Base-by-base conservation (phyloP, 2,888 invertebrate species). In the Eupithecia inturbata region DNA sequence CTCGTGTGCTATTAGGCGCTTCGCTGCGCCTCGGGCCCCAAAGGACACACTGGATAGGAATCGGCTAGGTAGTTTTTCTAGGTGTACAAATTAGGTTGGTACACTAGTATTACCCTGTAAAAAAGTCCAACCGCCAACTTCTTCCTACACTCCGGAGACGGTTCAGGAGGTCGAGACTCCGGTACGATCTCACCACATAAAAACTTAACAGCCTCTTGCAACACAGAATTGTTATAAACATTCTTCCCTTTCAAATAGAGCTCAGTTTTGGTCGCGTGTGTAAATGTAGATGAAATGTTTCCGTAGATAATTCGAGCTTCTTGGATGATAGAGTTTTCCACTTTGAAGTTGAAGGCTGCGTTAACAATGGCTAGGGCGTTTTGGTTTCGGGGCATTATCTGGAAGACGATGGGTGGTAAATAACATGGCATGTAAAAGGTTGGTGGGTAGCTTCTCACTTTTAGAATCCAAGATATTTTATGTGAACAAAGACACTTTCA, bases 321-420 rank as follows among this genome's bases (percentile, higher is more conserved):
- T 75, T 84, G 83, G 2, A 78, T 73, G 2, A 83, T 57, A 9
- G n/a, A 82, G 72, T 89, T 86, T 71, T 90, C 86, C 7, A 96
- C 77, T 84, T 96, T 94, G n/a, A 97, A 83, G 0, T 96, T 91
- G 81, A 97, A 97, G 0, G 96, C 97, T 3, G 96, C 96, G 83
- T 97, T 97, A 0, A 97, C 96, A 74, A 96, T 96, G 0, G 97
- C 97, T 82, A 97, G 95, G 0, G 97, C 96, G 84, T 97, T 97
- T 89, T 97, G 97, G 53, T 96, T 96, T 79, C 97, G 92, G 0
- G 97, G 96, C 95, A 96, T 96, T 63, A 97, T 96, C 97, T 96
- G 87, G 36, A 78, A 78, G 63, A 60, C 6, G 39, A 67, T 16
- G 49, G 22, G 1, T 45, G 63, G n/a, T 10, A 31, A 22, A 16